Conservation (phyloP, 2,888 invertebrate genomes). For the Portevinia maculata region DNA sequence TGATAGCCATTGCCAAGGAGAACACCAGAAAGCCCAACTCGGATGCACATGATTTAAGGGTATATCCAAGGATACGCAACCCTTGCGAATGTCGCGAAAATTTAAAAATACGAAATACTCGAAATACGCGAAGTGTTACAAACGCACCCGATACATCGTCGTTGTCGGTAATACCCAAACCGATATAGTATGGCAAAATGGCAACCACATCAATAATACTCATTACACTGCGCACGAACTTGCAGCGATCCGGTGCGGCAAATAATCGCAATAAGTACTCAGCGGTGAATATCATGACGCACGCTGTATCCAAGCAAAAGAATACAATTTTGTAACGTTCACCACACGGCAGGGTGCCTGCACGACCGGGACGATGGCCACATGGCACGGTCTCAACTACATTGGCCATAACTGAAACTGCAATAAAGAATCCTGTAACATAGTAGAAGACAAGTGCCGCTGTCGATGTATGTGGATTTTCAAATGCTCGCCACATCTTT, state of each 20-base stretch:
- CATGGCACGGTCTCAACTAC: constrained; percentile 99
- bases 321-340: constrained; percentile 99
- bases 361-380: constrained; percentile 93
- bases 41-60: constrained; percentile 99
- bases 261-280: constrained; percentile 97
- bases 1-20: constrained; percentile 99
- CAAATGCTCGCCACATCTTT: constrained; percentile 99
- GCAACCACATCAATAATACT: constrained; percentile 99
- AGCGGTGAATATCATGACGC: constrained; percentile 99
- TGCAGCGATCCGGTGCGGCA: constrained; percentile 99
- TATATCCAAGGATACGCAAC: constrained; percentile 98
- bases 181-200: constrained; percentile 99
- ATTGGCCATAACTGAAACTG: constrained; percentile 99
- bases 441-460: constrained; percentile 99
- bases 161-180: constrained; percentile 98
- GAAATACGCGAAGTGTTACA: constrained; percentile 98
- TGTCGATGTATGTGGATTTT: constrained; percentile 99
- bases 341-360: constrained; percentile 96
- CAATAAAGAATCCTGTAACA: constrained; percentile 99
- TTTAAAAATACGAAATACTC: constrained; percentile 99
- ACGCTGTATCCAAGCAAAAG: constrained; percentile 99
- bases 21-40: constrained; percentile 99
- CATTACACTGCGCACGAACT: constrained; percentile 99
- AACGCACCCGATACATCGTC: constrained; percentile 99
- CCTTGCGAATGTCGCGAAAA: constrained; percentile 99